Base-by-base conservation (phyloP, 1,140 invertebrate genomes). In the Leptonema lineaticorne region DNA sequence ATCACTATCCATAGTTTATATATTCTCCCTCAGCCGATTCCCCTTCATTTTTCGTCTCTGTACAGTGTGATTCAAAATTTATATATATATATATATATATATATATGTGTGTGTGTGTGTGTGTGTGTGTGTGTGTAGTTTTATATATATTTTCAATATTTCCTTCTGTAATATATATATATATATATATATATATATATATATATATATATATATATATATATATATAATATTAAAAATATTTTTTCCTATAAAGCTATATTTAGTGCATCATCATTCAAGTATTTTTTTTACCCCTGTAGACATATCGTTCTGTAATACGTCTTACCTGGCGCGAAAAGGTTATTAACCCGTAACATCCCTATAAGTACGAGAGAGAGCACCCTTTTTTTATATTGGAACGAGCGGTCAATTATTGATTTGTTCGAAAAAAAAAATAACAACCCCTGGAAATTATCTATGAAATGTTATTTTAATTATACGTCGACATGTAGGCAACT, bases 371-470 rank as follows among this genome's bases (percentile, higher is more conserved):
- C n/a, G n/a, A n/a, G 37, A 41, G 2, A 58, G n/a, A 22, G 6
- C 48, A 14, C 33, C 56, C 56, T 30, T 58, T 58, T 58, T 45
- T 16, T 58, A 58, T 29, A 18, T 62, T 33, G 37, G 7, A 29
- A 62, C 41, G 7, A 27, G 11, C n/a, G 28, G 59, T 62, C 59
- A 27, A 62, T 62, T 62, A 62, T 62, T 41, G 59, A 62, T 62
- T 62, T 62, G 59, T 62, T 24, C 18, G 20, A 41, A 62, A 28
- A n/a, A n/a, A n/a, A n/a, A n/a, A n/a, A n/a, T n/a, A n/a, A n/a
- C 59, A 62, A 41, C 59, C 33, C 59, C 16, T 27, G 6, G 33
- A 24, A 8, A 20, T 59, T 20, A 45, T 41, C 59, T 22, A 16
- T 41, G 56, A n/a, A 24, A 62, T 45, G 20, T 62, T 62, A 11